phyloP scores from a whole-genome alignment of 1,140 invertebrate genomes.

The Daktulosphaira vitifoliae region DNA sequence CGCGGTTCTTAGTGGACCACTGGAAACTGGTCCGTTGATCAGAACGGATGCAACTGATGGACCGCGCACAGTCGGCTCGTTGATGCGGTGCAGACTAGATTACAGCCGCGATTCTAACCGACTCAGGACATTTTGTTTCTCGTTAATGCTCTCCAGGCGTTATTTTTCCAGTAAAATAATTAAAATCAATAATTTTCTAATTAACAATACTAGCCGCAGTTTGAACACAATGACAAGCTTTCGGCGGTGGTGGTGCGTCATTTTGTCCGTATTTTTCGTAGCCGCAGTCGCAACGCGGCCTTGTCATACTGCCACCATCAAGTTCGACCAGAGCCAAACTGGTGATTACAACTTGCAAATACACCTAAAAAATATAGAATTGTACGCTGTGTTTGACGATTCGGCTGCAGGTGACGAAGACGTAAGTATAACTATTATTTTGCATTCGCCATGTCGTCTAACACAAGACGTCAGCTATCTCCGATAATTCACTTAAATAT shows the following conservation, averaged over 20 bases:
- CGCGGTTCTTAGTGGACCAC: no score
- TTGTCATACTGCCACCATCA: slow-evolving; percentile 32
- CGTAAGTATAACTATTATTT: slow-evolving; percentile 44
- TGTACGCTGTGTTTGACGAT: slow-evolving; percentile 56
- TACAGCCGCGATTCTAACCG: not conserved
- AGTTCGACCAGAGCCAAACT: slow-evolving; percentile 63
- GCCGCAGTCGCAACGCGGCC: not conserved
- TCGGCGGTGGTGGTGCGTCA: not conserved
- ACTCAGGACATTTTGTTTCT: no score
- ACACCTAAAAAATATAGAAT: slow-evolving; percentile 63
- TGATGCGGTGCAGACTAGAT: not conserved
- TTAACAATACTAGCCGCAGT: no score
- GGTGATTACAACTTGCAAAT: slow-evolving; percentile 69
- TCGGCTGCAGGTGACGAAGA: slow-evolving; percentile 46
- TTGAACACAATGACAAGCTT: not conserved
- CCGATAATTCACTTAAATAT: no score
- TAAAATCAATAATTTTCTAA: no score
- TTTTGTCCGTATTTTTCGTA: not conserved
- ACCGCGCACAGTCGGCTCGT: not conserved
- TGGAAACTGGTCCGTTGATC: slow-evolving; percentile 9
- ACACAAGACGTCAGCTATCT: no score
- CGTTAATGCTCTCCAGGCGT: no score
- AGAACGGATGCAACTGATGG: not conserved
- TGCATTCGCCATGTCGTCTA: no score
- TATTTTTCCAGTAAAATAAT: no score